phyloP scores from a whole-genome alignment of 64 coral and sea anemone genomes.

The Astreopora myriophthalma region DNA sequence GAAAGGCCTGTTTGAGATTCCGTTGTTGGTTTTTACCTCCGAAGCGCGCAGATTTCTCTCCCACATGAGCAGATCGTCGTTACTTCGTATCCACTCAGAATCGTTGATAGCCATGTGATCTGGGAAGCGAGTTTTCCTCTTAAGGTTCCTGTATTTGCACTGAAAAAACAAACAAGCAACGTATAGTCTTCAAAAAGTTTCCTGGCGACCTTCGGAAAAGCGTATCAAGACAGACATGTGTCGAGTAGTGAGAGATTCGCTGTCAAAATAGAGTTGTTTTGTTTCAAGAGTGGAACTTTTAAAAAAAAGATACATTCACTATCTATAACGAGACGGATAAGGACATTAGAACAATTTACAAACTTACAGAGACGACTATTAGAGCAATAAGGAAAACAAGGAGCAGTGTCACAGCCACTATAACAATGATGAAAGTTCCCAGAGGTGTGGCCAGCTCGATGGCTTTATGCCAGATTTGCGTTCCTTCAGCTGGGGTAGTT shows the following conservation, averaged over 20 bases:
- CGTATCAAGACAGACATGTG: too few relatives aligned
- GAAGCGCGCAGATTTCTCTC: conserved; percentile 85
- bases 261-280: too few relatives aligned
- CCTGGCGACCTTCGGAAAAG: neutral
- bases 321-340: neutral
- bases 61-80: conserved; percentile 86
- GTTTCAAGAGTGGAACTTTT: too few relatives aligned
- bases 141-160: conserved; percentile 67
- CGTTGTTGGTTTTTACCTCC: conserved; percentile 68
- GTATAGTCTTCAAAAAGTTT: neutral
- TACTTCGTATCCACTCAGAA: conserved; percentile 73
- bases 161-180: conserved; percentile 2
- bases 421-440: conserved; percentile 52
- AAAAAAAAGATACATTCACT: too few relatives aligned
- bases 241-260: too few relatives aligned
- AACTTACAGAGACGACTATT: conserved; percentile 58
- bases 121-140: conserved; percentile 73
- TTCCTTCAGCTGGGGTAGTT: neutral
- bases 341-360: neutral
- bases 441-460: conserved; percentile 3
- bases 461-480: conserved; percentile 46
- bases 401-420: conserved; percentile 30
- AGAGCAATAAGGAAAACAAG: conserved; percentile 52
- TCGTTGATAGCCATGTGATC: conserved; percentile 70
- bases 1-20: conserved; percentile 4